phyloP scores from a whole-genome alignment of 2,113 vertebrate genomes.

The Lamprotornis superbus region DNA sequence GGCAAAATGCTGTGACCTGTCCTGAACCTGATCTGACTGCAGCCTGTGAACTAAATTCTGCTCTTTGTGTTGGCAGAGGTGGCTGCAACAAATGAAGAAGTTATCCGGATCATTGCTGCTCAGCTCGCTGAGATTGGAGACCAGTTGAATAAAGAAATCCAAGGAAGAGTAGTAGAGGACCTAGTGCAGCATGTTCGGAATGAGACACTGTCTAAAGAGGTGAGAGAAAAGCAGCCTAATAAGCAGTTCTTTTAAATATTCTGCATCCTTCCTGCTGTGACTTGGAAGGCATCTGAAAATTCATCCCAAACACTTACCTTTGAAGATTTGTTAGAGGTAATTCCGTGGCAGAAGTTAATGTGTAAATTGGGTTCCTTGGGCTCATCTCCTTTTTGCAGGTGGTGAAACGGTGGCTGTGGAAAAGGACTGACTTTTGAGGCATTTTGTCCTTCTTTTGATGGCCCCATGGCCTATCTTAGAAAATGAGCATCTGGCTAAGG shows the following conservation, averaged over 20 bases:
- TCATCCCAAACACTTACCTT: not conserved
- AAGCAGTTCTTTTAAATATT: not conserved
- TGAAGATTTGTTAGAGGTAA: not conserved
- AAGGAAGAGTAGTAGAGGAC: slow-evolving; percentile 9
- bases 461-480: not conserved
- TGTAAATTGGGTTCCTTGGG: not conserved
- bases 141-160: slow-evolving; percentile 54
- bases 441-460: not conserved
- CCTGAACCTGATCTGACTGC: not conserved
- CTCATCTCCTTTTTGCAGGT: not conserved
- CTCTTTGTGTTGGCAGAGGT: not conserved
- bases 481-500: not conserved
- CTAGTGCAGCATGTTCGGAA: slow-evolving; percentile 49
- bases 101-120: slow-evolving; percentile 62
- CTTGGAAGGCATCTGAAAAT: not conserved
- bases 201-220: slow-evolving; percentile 33
- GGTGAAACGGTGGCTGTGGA: not conserved
- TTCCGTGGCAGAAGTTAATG: not conserved
- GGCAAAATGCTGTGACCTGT: not conserved
- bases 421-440: not conserved
- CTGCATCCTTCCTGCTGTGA: not conserved
- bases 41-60: not conserved
- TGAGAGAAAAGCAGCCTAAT: slow-evolving; percentile 15
- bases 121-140: slow-evolving; percentile 72
- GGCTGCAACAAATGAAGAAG: slow-evolving; percentile 38